Evolutionary conservation across 1,140 invertebrate genomes (phyloP).

Genomic region (Lepidurus couesii): DNA sequence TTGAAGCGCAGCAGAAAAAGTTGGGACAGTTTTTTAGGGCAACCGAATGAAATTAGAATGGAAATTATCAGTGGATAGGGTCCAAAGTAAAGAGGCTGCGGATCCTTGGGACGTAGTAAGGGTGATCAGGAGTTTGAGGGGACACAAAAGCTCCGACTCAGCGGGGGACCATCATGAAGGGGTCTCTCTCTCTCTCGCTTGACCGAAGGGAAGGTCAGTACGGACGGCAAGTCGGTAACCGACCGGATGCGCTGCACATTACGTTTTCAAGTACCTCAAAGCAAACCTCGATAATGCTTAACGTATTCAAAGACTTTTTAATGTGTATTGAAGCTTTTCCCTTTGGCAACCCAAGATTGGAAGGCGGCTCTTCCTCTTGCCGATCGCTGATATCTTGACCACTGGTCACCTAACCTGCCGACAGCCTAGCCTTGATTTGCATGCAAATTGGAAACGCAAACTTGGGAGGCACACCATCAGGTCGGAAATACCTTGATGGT

Average conservation of each 20-base stretch:
- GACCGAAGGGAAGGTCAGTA: not conserved
- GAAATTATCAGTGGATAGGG: not conserved
- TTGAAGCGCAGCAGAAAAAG: not conserved
- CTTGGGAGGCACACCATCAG: not conserved
- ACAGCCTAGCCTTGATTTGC: not conserved
- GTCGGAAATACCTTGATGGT: constrained; percentile 3
- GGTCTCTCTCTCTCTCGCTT: not conserved
- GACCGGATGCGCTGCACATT: constrained; percentile 8
- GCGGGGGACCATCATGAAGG: not conserved
- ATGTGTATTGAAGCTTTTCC: not conserved
- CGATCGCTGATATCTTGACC: not conserved
- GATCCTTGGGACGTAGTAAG: not conserved
- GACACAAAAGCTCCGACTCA: constrained; percentile 4
- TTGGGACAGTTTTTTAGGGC: not conserved
- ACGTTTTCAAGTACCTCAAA: constrained; percentile 7
- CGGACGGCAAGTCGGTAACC: not conserved
- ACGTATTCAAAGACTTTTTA: not conserved
- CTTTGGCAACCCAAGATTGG: no score
- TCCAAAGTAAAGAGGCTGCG: not conserved
- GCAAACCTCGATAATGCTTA: not conserved
- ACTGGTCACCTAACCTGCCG: not conserved
- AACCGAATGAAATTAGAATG: not conserved
- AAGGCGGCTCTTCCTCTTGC: no score
- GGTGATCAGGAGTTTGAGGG: constrained; percentile 5
- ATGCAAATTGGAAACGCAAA: constrained; percentile 5